Percentiles rank a stretch among this genome's conserved stretches.
phyloP scores from a whole-genome alignment of 2,888 invertebrate species.

The Agriopis marginaria region DNA sequence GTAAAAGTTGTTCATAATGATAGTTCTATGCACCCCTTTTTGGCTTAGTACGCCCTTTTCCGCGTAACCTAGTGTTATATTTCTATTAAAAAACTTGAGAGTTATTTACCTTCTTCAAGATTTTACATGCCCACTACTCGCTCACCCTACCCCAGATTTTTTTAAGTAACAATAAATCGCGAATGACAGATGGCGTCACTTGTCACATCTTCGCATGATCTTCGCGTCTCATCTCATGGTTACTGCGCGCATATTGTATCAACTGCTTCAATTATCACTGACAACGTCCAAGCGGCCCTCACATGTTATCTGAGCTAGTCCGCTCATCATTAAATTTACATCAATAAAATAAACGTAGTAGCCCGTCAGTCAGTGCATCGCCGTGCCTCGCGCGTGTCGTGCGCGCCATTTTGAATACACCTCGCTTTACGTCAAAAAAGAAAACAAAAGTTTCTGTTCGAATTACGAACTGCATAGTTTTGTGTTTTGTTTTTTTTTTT shows the following conservation, averaged over 20 bases:
- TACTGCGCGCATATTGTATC: slow-evolving; percentile 52
- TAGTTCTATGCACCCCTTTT: no score
- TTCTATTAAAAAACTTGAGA: no score
- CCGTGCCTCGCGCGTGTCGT: slow-evolving; percentile 48
- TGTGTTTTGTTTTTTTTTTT: slow-evolving; percentile 45
- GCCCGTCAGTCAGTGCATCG: slow-evolving; percentile 71
- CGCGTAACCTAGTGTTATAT: no score
- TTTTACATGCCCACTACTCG: no score
- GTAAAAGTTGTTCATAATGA: no score
- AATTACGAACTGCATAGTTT: slow-evolving; percentile 27
- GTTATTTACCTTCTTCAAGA: no score
- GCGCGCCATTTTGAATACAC: slow-evolving; percentile 14
- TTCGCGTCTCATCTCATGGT: background rate
- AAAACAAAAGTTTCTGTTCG: slow-evolving; percentile 36
- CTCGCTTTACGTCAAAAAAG: slow-evolving; percentile 27
- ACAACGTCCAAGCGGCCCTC: slow-evolving; percentile 64
- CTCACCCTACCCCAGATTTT: no score
- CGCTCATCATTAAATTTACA: slow-evolving; percentile 76
- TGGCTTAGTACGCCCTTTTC: no score
- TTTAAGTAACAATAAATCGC: no score
- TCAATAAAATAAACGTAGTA: slow-evolving; percentile 74
- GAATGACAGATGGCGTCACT: background rate
- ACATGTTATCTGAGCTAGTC: slow-evolving; percentile 71
- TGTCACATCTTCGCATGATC: background rate
- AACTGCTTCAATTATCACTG: slow-evolving; percentile 78